Evolutionary conservation across 1,140 invertebrate genomes (phyloP), one percentile per base, ranked within the genome.

Genomic region (Bombus superbus): DNA sequence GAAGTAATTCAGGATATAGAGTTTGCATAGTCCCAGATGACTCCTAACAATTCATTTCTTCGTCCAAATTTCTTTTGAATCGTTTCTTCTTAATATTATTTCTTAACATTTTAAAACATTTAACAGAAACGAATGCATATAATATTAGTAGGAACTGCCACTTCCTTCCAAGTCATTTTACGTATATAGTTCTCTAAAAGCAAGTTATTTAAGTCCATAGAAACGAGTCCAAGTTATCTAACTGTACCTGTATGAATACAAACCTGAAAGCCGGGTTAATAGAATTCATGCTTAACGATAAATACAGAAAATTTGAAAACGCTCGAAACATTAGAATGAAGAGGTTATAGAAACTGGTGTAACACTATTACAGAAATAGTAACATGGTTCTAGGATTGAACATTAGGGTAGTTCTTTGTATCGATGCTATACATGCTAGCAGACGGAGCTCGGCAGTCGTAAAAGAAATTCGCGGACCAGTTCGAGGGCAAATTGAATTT

Each of bases 401-500:
- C 11, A 35, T 42, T n/a, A 13, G 10, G n/a, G 3, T 22, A 47
- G 28, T 38, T 38, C 68, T 59, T 68, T 81, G 32, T 66, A 38
- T 18, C 35, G 47, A 53, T 11, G 25, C 4, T 25, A 38, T 3
- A 11, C 28, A 11, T 59, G 47, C 57, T 10, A 4, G 28, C 15
- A 9, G 38, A 25, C 15, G 3, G 13, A 13, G 40, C 2, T 69
- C 64, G n/a, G 11, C 15, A 3, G 15, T 71, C 3, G 38, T 35
- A 35, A 53, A 40, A 42, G 44, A 59, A 81, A 81, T 72, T 81
- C n/a, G 44, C 44, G 38, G 35, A 57, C 40, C 79, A 42, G 18
- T 40, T 35, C 44, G 38, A 5, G 35, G 40, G 47, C 68, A n/a
- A 81, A 81, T 81, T 72, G 68, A 81, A 81, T 81, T 73, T 81